Evolutionary conservation across 1,140 invertebrate genomes (phyloP), one percentile per base, ranked within the genome.

Genomic region (Papilio dardanus): DNA sequence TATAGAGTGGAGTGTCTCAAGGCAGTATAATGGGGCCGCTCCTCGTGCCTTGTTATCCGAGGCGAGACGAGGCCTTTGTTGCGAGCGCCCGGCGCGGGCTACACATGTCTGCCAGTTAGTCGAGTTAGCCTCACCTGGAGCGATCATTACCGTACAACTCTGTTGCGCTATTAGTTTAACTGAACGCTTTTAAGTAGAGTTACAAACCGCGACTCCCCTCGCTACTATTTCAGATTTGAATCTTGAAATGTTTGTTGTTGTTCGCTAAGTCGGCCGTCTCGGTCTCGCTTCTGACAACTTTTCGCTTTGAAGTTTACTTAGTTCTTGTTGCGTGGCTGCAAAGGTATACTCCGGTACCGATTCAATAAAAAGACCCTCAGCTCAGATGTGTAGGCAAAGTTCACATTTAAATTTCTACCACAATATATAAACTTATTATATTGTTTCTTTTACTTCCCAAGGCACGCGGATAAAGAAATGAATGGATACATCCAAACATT

Each of bases 1-100:
- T 86, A 88, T 84, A 82, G 78, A 80, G 71, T 78, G 82, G 83
- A 87, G 87, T 83, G 81, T 83, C 85, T 77, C 86, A 84, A 87
- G 88, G 84, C 85, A 79, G 75, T 73, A 79, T 89, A 88, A 88
- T 85, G 84, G 86, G 86, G 81, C 86, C 85, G 81, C 75, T 79
- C 80, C 84, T 87, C 85, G 85, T 87, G 81, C 81, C 83, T 88
- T 86, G 85, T 88, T 87, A 88, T 81, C 81, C 87, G 81, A 83
- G 84, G 83, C 80, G 81, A 83, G 84, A 83, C 80, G 81, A 79
- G 77, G 83, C 74, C 86, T 88, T 88, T 88, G 83, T 90, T 79
- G 76, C 80, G 74, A 80, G 76, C 80, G 74, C 79, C 74, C 80
- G n/a, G n/a, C n/a, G n/a, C n/a, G 78, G 82, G 78, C 74, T 58